phyloP scores from a whole-genome alignment of 2,113 vertebrate species.

The Boulengeromyrus knoepffleri region DNA sequence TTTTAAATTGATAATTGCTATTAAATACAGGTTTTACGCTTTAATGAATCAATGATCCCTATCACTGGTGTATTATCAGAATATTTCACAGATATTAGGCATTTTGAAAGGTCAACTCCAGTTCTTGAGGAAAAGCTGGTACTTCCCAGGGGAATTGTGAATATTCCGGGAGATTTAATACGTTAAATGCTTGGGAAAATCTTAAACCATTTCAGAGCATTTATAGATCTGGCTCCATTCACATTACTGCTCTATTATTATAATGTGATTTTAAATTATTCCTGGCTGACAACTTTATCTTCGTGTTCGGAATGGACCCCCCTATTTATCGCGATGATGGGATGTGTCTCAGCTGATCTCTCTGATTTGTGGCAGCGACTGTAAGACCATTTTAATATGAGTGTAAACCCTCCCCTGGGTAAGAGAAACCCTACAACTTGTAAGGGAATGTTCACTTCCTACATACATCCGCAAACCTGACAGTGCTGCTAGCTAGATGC shows the following conservation, averaged over 20 bases:
- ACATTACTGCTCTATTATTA: neutral
- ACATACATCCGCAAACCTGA: neutral
- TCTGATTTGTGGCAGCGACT: neutral
- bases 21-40: neutral
- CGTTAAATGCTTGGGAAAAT: conserved; percentile 6
- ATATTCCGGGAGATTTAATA: conserved; percentile 1
- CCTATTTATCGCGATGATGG: neutral
- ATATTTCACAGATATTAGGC: neutral
- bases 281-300: conserved; percentile 1
- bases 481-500: neutral
- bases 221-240: neutral
- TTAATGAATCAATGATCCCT: neutral
- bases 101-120: conserved; percentile 6
- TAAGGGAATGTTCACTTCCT: neutral
- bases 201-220: neutral
- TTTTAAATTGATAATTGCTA: neutral
- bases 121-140: neutral
- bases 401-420: neutral
- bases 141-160: neutral
- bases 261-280: conserved; percentile 10
- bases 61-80: neutral
- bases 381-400: neutral
- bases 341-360: neutral
- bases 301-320: neutral
- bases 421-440: neutral